Evolutionary conservation across 2,113 vertebrate species (phyloP).

Genomic region (Passer domesticus): DNA sequence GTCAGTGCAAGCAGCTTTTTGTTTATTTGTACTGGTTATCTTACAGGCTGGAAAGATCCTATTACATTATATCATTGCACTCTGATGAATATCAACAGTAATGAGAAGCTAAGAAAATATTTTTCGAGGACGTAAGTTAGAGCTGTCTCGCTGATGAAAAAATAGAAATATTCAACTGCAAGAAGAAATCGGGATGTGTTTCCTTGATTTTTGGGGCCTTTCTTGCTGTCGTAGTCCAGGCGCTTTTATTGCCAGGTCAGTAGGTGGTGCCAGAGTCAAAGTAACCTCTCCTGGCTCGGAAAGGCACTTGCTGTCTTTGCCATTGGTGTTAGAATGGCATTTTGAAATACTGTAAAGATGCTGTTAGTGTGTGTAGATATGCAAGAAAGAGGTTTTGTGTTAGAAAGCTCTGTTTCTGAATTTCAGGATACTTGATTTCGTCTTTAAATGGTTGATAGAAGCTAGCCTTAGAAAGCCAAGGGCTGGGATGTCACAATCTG

Average conservation of each 20-base stretch:
- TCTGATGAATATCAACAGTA: constrained; percentile 25
- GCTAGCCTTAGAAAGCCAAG: not conserved
- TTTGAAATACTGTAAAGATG: not conserved
- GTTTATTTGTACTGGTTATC: constrained; percentile 59
- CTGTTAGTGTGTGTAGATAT: not conserved
- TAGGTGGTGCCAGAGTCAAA: constrained; percentile 69
- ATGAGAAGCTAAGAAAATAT: constrained; percentile 14
- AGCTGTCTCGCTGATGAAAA: not conserved
- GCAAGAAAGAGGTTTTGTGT: not conserved
- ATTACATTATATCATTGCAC: constrained; percentile 3
- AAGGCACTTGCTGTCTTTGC: not conserved
- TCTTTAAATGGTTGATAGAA: not conserved
- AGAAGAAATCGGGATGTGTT: not conserved
- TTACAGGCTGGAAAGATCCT: constrained; percentile 2
- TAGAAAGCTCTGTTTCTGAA: not conserved
- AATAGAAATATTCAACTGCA: not conserved
- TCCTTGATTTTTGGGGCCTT: not conserved
- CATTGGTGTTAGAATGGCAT: not conserved
- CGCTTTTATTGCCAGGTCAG: constrained; percentile 27
- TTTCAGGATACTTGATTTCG: not conserved
- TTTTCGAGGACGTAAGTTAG: not conserved
- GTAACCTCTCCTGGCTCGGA: not conserved
- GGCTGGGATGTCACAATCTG: not conserved
- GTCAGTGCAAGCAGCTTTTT: not conserved
- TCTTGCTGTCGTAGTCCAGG: not conserved